Evolutionary conservation across 2,888 invertebrate genomes (phyloP).

Genomic region (Onthophagus sagittarius): DNA sequence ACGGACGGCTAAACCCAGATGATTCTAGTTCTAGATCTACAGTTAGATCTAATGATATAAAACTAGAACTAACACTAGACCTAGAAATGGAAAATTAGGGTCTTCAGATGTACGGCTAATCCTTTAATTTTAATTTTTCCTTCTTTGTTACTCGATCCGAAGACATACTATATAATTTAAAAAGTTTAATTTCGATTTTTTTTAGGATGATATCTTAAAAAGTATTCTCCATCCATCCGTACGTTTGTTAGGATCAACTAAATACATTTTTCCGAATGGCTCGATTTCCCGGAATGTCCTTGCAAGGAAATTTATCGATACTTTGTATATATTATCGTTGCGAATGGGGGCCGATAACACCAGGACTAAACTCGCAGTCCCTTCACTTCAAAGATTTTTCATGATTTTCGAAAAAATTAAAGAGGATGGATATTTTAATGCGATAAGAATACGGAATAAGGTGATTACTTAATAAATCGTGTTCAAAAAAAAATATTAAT

Average conservation of each 20-base stretch:
- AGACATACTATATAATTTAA: too few relatives aligned
- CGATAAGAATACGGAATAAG: conserved; percentile 9
- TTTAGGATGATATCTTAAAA: conserved; percentile 83
- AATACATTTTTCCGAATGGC: conserved; percentile 79
- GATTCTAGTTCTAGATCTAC: too few relatives aligned
- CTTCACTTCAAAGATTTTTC: conserved; percentile 72
- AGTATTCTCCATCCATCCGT: conserved; percentile 81
- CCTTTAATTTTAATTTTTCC: too few relatives aligned
- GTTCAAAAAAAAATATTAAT: not conserved
- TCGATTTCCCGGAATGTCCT: conserved; percentile 68
- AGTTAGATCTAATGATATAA: too few relatives aligned
- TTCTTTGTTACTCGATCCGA: too few relatives aligned
- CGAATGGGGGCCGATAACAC: conserved; percentile 77
- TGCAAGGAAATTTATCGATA: conserved; percentile 77
- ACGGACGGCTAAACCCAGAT: too few relatives aligned
- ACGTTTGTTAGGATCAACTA: conserved; percentile 73
- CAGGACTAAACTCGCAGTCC: conserved; percentile 66
- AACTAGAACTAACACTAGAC: too few relatives aligned
- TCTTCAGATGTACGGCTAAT: too few relatives aligned
- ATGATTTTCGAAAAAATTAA: conserved; percentile 69
- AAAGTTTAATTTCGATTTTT: too few relatives aligned
- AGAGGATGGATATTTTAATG: conserved; percentile 18
- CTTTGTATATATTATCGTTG: conserved; percentile 73
- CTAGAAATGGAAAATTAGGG: too few relatives aligned
- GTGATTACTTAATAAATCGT: not conserved